These are phyloP conservation scores for Corythornis madagascariensis DNA, from an alignment of 2,113 vertebrate genomes.

Conservation along the genomic window DNA sequence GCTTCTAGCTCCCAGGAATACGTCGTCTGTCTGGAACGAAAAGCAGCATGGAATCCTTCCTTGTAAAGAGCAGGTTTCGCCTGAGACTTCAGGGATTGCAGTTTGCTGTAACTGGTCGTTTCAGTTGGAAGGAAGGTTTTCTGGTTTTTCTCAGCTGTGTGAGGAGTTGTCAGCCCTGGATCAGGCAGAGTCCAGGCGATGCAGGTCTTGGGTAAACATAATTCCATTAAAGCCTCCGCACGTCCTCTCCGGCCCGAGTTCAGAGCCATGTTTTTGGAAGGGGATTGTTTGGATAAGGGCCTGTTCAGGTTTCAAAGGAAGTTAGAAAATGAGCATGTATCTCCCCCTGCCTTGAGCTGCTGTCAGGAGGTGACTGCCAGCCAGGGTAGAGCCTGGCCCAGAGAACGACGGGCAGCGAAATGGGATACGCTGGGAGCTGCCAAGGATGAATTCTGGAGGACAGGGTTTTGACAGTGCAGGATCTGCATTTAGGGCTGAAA, in stretches of 20 bases:
- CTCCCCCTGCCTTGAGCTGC: accelerated
- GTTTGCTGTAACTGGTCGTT: not conserved
- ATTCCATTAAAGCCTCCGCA: not conserved
- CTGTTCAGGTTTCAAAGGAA: not conserved
- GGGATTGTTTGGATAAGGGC: not conserved
- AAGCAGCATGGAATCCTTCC: not conserved
- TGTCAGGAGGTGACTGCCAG: not conserved
- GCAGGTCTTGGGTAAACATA: conserved; percentile 4
- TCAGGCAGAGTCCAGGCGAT: not conserved
- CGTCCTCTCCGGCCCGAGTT: not conserved
- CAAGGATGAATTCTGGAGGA: not conserved
- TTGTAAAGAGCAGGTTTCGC: not conserved
- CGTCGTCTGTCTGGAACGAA: not conserved
- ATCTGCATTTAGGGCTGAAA: not conserved
- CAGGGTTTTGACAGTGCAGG: not conserved
- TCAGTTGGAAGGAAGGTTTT: not conserved
- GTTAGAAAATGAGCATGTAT: not conserved
- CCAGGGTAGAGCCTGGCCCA: not conserved
- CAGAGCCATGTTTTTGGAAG: not conserved
- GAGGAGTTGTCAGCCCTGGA: not conserved
- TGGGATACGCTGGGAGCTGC: not conserved
- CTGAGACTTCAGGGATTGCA: not conserved
- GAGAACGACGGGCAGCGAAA: not conserved
- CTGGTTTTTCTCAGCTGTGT: conserved; percentile 20
- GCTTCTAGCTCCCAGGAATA: conserved; percentile 55